Base-by-base conservation (phyloP, 2,797 vertebrate genomes). In the Apogon talboti region DNA sequence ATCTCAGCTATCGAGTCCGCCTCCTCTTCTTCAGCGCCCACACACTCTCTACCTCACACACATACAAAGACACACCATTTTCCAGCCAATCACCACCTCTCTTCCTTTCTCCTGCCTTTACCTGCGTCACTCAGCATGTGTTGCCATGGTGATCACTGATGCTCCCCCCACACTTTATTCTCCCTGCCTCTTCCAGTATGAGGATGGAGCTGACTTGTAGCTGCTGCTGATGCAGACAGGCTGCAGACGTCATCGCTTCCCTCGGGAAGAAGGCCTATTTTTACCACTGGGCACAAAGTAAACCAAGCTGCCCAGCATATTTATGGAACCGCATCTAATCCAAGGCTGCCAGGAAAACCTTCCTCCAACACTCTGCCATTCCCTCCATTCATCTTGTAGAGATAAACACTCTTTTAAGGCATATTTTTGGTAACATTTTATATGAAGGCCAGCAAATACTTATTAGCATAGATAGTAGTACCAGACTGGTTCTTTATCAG, bases 221-320 rank as follows among this genome's bases (percentile, higher is more conserved):
- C 21, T 24, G 84, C 52, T 88, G 88, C 77, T 93, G 91, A 93
- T 93, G 90, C 89, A 91, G 88, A 72, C 79, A 61, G 79, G 66
- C 75, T 85, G 86, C 75, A 72, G 69, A 89, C 90, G 91, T 92
- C 86, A 91, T 80, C 77, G 48, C 78, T 87, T 84, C 90, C 82
- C 87, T 85, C 46, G 75, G 86, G 92, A 88, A 76, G 66, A 65
- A 41, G 59, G 69, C 79, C 88, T 93, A 92, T 94, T 93, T 92
- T 91, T 92, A 92, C 86, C 69, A 76, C 74, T 47, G 66, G 85
- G 71, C 82, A 83, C 77, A 81, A 76, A 84, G 71, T 79, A 85
- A 71, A 88, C 68, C 69, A 66, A 70, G 69, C 78, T 79, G 77
- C 74, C 74, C 59, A 57, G 55, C 69, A 84, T 90, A 90, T 92